Conservation (phyloP, 2,888 invertebrate genomes). For the Caenorhabditis afra region DNA sequence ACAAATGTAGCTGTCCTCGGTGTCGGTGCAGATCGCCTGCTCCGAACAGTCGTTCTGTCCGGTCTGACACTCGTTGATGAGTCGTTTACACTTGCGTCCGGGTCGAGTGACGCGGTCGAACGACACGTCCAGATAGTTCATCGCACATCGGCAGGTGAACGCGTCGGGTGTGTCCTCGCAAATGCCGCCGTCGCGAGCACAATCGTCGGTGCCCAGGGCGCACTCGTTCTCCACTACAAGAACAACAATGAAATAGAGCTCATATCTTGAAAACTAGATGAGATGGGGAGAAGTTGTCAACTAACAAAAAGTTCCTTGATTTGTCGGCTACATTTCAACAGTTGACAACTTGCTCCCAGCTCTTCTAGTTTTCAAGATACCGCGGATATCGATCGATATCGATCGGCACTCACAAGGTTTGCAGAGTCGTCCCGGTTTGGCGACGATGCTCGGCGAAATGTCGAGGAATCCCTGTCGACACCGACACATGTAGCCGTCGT, state of each 20-base stretch:
- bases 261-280: too few relatives aligned
- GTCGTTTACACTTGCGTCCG: conserved; percentile 82
- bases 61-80: conserved; percentile 89
- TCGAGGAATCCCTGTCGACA: conserved; percentile 78
- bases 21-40: conserved; percentile 79
- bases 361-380: too few relatives aligned
- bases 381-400: too few relatives aligned
- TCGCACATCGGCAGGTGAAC: conserved; percentile 78
- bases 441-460: conserved; percentile 76
- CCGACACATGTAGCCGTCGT: conserved; percentile 77
- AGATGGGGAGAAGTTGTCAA: too few relatives aligned
- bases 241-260: too few relatives aligned
- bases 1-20: conserved; percentile 78
- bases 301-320: too few relatives aligned
- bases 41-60: conserved; percentile 79
- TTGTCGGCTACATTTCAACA: too few relatives aligned
- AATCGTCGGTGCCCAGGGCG: conserved; percentile 69
- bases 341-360: too few relatives aligned
- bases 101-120: conserved; percentile 77
- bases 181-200: conserved; percentile 77
- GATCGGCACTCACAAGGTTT: conserved; percentile 70
- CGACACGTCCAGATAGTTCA: conserved; percentile 80
- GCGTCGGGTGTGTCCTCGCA: conserved; percentile 80
- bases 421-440: conserved; percentile 79
- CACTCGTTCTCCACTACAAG: conserved; percentile 78